Conservation (phyloP, 2,888 invertebrate species). For the Biston stratarius region DNA sequence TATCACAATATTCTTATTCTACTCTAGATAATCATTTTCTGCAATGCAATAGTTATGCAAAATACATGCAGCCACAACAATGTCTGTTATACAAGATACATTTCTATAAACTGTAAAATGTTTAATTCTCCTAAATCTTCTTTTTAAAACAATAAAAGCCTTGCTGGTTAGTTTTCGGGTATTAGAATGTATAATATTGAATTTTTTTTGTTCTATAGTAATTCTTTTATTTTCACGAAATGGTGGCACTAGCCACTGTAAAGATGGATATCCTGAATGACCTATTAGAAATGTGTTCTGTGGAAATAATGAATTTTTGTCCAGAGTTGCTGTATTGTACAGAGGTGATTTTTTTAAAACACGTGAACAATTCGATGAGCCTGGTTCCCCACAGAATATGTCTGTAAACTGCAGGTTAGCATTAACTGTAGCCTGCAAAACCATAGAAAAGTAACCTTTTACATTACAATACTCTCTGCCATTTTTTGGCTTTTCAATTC, state of each 20-base stretch:
- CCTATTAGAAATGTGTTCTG: conserved; percentile 67
- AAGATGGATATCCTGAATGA: conserved; percentile 67
- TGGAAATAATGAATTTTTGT: conserved; percentile 62
- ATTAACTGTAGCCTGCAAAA: conserved; percentile 69
- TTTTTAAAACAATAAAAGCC: conserved; percentile 64
- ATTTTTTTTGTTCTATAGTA: conserved; percentile 65
- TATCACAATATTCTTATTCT: conserved; percentile 1
- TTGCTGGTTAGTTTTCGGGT: conserved; percentile 67
- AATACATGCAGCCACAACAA: conserved; percentile 70
- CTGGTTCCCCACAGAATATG: conserved; percentile 72
- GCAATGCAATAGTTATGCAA: conserved; percentile 70
- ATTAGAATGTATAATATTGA: conserved; percentile 62
- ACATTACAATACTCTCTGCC: conserved; percentile 66
- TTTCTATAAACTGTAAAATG: conserved; percentile 68
- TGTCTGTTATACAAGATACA: conserved; percentile 68
- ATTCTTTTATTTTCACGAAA: conserved; percentile 69
- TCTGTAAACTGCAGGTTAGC: conserved; percentile 67
- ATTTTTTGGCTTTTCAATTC: conserved; percentile 71
- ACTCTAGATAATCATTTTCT: conserved; percentile 52
- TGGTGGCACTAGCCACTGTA: conserved; percentile 69
- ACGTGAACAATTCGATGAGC: conserved; percentile 64
- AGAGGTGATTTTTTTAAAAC: conserved; percentile 68
- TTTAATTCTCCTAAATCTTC: conserved; percentile 66
- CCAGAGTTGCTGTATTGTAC: conserved; percentile 62
- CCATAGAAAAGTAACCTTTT: conserved; percentile 69